These are phyloP conservation scores for Drosophila kurseongensis DNA, from an alignment of 1,140 invertebrate genomes.

Conservation along the genomic window DNA sequence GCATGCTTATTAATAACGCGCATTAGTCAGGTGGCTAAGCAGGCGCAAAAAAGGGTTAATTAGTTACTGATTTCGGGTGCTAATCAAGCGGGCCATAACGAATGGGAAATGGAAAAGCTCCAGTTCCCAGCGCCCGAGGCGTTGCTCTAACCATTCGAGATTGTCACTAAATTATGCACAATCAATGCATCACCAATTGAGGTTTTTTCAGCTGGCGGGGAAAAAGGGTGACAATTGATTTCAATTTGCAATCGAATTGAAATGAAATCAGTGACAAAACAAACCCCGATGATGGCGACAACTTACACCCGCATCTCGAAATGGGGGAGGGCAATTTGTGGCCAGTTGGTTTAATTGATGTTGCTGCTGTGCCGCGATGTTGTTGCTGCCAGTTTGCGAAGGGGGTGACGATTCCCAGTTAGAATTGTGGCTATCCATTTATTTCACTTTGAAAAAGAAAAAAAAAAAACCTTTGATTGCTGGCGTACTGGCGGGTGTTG, in stretches of 20 bases:
- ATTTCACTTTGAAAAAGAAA: constrained; percentile 59
- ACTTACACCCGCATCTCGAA: constrained; percentile 71
- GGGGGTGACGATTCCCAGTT: constrained; percentile 36
- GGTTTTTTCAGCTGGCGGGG: background rate
- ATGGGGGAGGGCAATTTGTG: constrained; percentile 40
- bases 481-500: constrained; percentile 1
- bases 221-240: constrained; percentile 73
- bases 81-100: constrained; percentile 42
- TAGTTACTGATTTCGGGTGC: constrained; percentile 54
- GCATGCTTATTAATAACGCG: constrained; percentile 73
- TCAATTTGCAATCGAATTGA: constrained; percentile 82
- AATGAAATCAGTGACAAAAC: constrained; percentile 83
- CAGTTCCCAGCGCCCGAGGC: constrained; percentile 25
- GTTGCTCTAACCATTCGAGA: constrained; percentile 22
- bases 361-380: constrained; percentile 37
- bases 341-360: constrained; percentile 60
- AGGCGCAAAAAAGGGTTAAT: constrained; percentile 72
- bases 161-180: constrained; percentile 78
- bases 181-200: constrained; percentile 68
- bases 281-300: constrained; percentile 58
- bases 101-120: constrained; percentile 26
- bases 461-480: constrained; percentile 27
- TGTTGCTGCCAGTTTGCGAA: constrained; percentile 3
- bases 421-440: constrained; percentile 72
- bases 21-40: constrained; percentile 68